phyloP scores from a whole-genome alignment of 2,113 vertebrate genomes.

The Dascyllus trimaculatus region DNA sequence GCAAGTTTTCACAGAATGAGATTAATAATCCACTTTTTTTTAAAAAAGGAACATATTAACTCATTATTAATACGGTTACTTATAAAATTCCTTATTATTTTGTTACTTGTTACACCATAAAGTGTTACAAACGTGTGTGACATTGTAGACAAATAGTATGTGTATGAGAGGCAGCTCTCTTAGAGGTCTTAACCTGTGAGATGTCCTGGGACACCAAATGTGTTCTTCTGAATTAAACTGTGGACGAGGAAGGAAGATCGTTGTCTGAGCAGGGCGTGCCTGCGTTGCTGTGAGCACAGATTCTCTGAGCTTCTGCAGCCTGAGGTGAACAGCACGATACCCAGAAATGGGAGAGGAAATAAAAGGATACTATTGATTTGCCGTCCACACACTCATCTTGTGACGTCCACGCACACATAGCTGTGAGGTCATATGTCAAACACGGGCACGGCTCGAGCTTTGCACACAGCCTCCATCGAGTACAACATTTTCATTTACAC shows the following conservation, averaged over 20 bases:
- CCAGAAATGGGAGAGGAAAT: conserved; percentile 39
- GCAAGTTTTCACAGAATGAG: no score
- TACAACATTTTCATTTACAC: conserved; percentile 15
- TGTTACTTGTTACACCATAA: no score
- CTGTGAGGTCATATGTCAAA: conserved; percentile 62
- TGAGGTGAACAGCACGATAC: conserved; percentile 53
- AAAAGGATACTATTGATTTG: conserved; percentile 80
- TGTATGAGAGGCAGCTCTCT: not conserved
- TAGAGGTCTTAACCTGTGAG: not conserved
- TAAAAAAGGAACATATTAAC: no score
- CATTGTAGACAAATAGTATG: not conserved
- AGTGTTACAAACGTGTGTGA: no score
- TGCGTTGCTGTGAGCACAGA: not conserved
- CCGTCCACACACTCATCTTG: conserved; percentile 71
- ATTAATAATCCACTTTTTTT: no score
- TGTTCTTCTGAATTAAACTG: conserved; percentile 9
- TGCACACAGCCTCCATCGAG: not conserved
- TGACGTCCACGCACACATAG: conserved; percentile 70
- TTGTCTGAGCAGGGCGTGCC: conserved; percentile 26
- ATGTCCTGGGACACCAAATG: no score
- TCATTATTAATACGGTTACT: no score
- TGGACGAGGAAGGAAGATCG: not conserved
- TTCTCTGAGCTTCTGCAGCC: conserved; percentile 52
- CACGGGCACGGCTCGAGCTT: conserved; percentile 49
- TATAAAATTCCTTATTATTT: no score